phyloP scores from a whole-genome alignment of 2,113 vertebrate genomes.

The Micromys minutus region DNA sequence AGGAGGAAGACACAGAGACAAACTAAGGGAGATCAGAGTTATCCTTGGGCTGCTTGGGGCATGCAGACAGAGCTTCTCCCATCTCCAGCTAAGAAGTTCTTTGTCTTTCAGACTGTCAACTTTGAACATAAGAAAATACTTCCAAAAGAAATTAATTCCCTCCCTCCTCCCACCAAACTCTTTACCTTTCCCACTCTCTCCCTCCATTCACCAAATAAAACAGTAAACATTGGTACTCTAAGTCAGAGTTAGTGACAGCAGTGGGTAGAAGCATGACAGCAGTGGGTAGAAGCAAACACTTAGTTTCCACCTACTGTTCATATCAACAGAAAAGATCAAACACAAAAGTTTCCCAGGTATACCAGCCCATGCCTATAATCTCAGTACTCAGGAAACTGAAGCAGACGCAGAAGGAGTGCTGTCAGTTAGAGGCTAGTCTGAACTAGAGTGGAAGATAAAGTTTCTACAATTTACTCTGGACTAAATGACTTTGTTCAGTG shows the following conservation, averaged over 20 bases:
- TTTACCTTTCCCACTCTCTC: background rate
- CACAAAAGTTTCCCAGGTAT: background rate
- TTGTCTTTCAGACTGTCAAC: background rate
- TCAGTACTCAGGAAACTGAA: background rate
- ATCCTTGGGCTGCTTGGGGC: background rate
- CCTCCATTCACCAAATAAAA: background rate
- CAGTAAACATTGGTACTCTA: background rate
- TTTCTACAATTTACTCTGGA: background rate
- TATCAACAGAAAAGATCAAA: background rate
- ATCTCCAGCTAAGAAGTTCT: background rate
- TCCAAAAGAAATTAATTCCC: background rate
- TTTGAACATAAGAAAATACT: background rate
- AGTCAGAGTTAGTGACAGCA: background rate
- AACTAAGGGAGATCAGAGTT: background rate
- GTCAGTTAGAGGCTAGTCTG: background rate
- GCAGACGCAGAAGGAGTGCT: background rate
- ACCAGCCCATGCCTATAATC: no score
- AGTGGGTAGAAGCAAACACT: background rate
- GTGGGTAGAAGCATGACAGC: background rate
- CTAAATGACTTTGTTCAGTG: background rate
- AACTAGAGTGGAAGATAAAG: background rate
- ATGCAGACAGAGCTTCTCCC: background rate
- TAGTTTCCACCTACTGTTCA: background rate
- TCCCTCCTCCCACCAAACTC: background rate
- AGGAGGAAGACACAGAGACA: background rate